Base-by-base conservation (phyloP, 2,888 invertebrate species). In the Stenoptilia bipunctidactyla region DNA sequence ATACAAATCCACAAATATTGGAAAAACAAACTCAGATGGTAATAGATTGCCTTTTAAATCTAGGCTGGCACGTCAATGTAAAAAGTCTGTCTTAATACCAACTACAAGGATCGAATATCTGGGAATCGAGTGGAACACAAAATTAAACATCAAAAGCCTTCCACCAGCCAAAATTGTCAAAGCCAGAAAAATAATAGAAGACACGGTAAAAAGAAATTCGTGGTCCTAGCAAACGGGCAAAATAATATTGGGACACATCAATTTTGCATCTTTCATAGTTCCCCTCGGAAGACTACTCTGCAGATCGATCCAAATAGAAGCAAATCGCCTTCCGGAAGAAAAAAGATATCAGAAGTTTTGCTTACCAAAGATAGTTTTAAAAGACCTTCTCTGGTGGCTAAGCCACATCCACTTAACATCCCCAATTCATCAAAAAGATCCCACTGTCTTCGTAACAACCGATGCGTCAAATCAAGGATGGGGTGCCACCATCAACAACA, bases 1-100 rank as follows among this genome's bases (percentile, higher is more conserved):
- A 34, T 34, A 13, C 13, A 6, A 13, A 34, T 13, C 34, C 34
- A 34, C 6, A 34, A 13, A 34, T 34, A 2, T 13, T 34, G 9
- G 12, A 34, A 34, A 14, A 36, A 9, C 46, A 50, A 34, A 36
- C 36, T 1, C 12, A 34, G 2, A n/a, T 35, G 5, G 45, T 40
- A 0, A 9, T 41, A 0, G 14, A 41, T 14, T 34, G 33, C 9
- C 40, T 52, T 2, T 8, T 13, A 13, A 14, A 43, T 0, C 33
- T 52, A 12, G 50, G 53, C 0, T 50, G 48, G 50, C 34, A 15
- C 1, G 14, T 53, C 20, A 53, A 51, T 35, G 5, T 1, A 6
- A 10, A 41, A 51, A 53, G 33, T 46, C 50, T 2, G 1, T 36
- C 1, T 6, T 35, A 6, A 15, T 2, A 1, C 47, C 47, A 15